Evolutionary conservation across 1,140 invertebrate species (phyloP).

Genomic region (Brachionus plicatilis): DNA sequence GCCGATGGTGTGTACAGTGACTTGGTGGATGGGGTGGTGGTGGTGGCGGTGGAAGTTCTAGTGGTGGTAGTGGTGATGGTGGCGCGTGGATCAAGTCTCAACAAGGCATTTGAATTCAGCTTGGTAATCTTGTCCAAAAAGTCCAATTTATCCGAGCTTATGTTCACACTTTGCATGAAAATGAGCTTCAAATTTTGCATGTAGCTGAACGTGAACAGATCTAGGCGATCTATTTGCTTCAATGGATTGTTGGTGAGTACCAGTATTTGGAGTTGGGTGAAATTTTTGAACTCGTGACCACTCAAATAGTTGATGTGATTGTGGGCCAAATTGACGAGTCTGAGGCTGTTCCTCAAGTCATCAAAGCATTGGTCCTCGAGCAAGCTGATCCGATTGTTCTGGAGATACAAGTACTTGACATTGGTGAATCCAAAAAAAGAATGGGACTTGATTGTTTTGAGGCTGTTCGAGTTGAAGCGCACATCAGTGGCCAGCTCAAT

Average conservation of each 20-base stretch:
- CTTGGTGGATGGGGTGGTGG: no score
- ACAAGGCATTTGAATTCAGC: background rate
- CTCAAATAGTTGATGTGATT: slow-evolving; percentile 30
- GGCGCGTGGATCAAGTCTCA: background rate
- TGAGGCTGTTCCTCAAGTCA: background rate
- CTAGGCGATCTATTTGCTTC: background rate
- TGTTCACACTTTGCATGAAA: background rate
- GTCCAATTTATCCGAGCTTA: background rate
- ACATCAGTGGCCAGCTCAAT: slow-evolving; percentile 33
- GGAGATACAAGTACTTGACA: slow-evolving; percentile 17
- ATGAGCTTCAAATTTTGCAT: slow-evolving; percentile 6
- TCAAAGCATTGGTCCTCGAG: slow-evolving; percentile 1
- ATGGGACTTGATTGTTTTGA: slow-evolving; percentile 12
- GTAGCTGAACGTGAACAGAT: background rate
- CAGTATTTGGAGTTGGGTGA: background rate
- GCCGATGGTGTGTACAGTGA: no score
- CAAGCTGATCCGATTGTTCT: slow-evolving; percentile 13
- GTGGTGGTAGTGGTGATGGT: background rate
- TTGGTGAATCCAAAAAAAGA: slow-evolving; percentile 22
- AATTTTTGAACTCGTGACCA: slow-evolving; percentile 24
- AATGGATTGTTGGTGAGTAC: slow-evolving; percentile 8
- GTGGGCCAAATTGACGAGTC: slow-evolving; percentile 10
- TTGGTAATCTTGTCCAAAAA: background rate
- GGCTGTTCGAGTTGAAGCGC: background rate
- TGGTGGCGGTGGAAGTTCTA: background rate